Percentiles rank a stretch among this genome's conserved stretches.
Evolutionary conservation across 2,113 vertebrate species (phyloP).

Genomic region (Amblyornis subalaris): DNA sequence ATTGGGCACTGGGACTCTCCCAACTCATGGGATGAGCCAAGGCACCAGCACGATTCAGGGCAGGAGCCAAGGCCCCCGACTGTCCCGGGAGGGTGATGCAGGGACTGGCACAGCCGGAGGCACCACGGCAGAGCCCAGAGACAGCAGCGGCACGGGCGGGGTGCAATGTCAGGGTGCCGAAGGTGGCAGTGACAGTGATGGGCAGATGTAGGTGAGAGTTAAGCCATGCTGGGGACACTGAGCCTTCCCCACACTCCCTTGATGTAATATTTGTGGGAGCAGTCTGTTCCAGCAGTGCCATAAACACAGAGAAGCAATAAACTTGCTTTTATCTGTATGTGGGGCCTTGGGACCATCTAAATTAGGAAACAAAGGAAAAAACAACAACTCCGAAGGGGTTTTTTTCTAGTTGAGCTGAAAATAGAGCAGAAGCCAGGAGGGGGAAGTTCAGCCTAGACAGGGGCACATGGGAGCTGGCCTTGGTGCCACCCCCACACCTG

Average conservation of each 20-base stretch:
- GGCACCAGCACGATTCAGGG: accelerated
- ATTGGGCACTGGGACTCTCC: neutral
- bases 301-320: slow-evolving; percentile 18
- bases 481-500: accelerated
- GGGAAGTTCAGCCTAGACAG: neutral
- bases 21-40: accelerated
- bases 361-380: slow-evolving; percentile 38
- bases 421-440: neutral
- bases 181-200: accelerated
- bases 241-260: neutral
- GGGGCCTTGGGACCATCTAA: slow-evolving; percentile 48
- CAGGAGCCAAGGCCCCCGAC: accelerated
- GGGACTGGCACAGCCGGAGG: neutral
- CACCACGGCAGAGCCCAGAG: accelerated
- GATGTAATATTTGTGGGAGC: neutral
- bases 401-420: neutral
- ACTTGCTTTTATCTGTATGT: slow-evolving; percentile 8
- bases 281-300: slow-evolving; percentile 10
- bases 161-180: accelerated
- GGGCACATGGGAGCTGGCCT: neutral
- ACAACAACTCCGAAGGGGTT: neutral
- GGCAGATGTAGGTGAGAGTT: slow-evolving; percentile 29
- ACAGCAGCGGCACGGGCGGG: accelerated
- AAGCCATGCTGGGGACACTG: neutral
- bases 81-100: accelerated